Conservation (phyloP, 1,140 invertebrate genomes). For the Drosophila micromelanica region DNA sequence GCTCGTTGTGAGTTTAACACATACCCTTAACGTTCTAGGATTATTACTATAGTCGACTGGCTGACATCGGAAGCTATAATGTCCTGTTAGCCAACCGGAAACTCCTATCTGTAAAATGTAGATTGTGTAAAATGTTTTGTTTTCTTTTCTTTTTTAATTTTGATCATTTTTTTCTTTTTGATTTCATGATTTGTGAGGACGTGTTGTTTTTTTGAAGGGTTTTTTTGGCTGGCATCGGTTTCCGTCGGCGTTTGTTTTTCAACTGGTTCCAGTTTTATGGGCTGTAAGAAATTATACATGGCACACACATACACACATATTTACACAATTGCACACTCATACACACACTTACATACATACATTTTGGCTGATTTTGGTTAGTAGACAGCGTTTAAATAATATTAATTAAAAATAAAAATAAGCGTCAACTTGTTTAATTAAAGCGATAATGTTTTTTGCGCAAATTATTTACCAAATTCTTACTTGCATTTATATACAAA, state of each 20-base stretch:
- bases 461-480: slow-evolving; percentile 58
- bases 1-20: slow-evolving; percentile 72
- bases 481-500: slow-evolving; percentile 61
- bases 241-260: slow-evolving; percentile 16
- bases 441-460: slow-evolving; percentile 45
- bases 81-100: slow-evolving; percentile 94
- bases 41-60: slow-evolving; percentile 96
- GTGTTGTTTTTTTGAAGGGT: slow-evolving; percentile 1
- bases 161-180: neutral
- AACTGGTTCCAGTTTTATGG: slow-evolving; percentile 15
- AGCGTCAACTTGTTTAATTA: slow-evolving; percentile 56
- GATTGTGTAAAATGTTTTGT: slow-evolving; percentile 60
- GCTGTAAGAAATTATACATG: slow-evolving; percentile 38
- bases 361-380: slow-evolving; percentile 37
- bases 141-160: slow-evolving; percentile 19
- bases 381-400: slow-evolving; percentile 66
- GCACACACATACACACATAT: slow-evolving; percentile 25
- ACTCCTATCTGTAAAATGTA: slow-evolving; percentile 92
- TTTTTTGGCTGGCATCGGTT: slow-evolving; percentile 11
- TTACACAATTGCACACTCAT: slow-evolving; percentile 5
- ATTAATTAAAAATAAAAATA: slow-evolving; percentile 50
- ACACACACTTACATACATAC: slow-evolving; percentile 14
- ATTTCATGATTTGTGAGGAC: slow-evolving; percentile 23
- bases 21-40: slow-evolving; percentile 94
- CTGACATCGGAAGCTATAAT: slow-evolving; percentile 97